Percentiles rank a stretch among this genome's conserved stretches.
Evolutionary conservation across 2,888 invertebrate species (phyloP).

Genomic region (Andrena chrysosceles): DNA sequence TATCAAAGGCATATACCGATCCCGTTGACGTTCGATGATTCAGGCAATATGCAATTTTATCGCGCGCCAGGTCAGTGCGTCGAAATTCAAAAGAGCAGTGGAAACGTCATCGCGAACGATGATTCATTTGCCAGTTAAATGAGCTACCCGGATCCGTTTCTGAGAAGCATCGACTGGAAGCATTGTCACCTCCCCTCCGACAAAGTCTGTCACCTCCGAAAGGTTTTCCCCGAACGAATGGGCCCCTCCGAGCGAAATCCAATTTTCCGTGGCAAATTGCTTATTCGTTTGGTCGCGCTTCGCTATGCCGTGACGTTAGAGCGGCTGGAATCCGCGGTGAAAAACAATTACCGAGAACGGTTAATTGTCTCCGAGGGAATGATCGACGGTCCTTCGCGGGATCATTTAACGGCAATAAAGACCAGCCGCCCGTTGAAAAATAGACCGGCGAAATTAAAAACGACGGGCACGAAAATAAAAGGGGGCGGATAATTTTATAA

Average conservation of each 20-base stretch:
- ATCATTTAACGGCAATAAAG: conserved; percentile 40
- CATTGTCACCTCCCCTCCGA: conserved; percentile 19
- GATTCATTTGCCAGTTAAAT: conserved; percentile 49
- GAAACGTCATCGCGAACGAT: conserved; percentile 41
- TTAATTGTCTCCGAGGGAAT: conserved; percentile 46
- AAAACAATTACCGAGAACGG: conserved; percentile 40
- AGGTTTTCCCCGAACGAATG: neutral
- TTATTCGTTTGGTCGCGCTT: conserved; percentile 7
- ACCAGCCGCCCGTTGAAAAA: neutral
- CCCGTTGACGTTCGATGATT: neutral
- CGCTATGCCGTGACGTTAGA: neutral
- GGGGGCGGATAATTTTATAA: neutral
- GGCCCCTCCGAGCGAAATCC: neutral
- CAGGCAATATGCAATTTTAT: conserved; percentile 1
- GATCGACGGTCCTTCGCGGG: conserved; percentile 16
- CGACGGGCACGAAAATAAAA: neutral
- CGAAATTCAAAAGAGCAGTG: conserved; percentile 27
- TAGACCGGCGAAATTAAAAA: conserved; percentile 14
- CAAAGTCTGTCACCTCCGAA: neutral
- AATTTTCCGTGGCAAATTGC: conserved; percentile 29
- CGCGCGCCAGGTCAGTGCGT: conserved; percentile 9
- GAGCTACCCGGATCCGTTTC: conserved; percentile 21
- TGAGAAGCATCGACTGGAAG: conserved; percentile 23
- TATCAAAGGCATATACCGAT: neutral
- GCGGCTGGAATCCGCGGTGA: conserved; percentile 7